Conservation (phyloP, 2,113 vertebrate genomes). For the Picathartes gymnocephalus region DNA sequence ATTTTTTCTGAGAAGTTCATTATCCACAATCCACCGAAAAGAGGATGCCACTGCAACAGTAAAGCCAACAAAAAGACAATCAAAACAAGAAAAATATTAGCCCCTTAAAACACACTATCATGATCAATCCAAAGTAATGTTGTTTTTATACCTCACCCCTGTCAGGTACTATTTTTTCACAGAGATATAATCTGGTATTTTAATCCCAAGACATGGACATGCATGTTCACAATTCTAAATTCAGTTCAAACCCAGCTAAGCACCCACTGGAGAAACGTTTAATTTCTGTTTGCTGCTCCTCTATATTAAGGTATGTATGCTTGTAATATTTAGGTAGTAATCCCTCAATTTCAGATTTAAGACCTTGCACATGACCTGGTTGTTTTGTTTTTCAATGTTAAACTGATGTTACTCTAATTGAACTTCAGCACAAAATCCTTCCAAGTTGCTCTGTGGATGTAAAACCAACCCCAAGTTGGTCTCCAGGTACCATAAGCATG, state of each 20-base stretch:
- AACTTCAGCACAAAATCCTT: not conserved
- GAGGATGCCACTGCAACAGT: conserved; percentile 73
- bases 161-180: not conserved
- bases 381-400: not conserved
- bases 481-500: not conserved
- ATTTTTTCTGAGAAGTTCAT: conserved; percentile 75
- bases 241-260: not conserved
- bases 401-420: not conserved
- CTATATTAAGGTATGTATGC: not conserved
- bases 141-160: not conserved
- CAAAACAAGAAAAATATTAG: not conserved
- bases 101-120: not conserved
- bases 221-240: not conserved
- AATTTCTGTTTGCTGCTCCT: not conserved
- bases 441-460: not conserved
- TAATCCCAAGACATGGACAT: not conserved
- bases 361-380: not conserved
- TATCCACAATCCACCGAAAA: conserved; percentile 81
- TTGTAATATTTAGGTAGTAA: not conserved
- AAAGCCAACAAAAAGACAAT: not conserved
- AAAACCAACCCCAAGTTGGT: not conserved
- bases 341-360: not conserved
- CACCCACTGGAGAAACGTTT: not conserved
- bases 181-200: not conserved
- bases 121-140: not conserved